Evolutionary conservation across 2,113 vertebrate species (phyloP).

Genomic region (Prionailurus bengalensis): DNA sequence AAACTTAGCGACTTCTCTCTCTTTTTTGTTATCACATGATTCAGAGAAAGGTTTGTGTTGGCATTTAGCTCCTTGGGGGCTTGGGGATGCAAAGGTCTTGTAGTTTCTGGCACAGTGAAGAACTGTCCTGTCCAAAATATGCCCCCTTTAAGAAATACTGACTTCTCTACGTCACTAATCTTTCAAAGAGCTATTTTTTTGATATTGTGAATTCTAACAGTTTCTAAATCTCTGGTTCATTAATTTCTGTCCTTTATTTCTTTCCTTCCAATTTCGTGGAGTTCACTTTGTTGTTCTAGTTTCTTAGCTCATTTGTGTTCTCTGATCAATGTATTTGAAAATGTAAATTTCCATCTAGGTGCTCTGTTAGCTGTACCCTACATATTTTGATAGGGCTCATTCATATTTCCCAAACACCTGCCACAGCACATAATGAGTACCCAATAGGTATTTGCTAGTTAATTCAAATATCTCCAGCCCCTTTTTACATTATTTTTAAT

Average conservation of each 20-base stretch:
- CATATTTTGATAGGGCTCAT: neutral
- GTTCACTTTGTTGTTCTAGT: neutral
- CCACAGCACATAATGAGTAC: neutral
- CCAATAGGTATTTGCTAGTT: neutral
- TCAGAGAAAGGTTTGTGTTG: neutral
- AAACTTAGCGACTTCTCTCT: neutral
- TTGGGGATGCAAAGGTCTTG: neutral
- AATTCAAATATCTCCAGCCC: neutral
- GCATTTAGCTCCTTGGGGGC: neutral
- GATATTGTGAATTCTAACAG: neutral
- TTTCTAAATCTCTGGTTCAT: neutral
- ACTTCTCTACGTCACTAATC: neutral
- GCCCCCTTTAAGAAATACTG: neutral
- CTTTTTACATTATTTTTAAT: neutral
- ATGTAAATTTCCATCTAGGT: neutral
- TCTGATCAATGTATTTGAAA: neutral
- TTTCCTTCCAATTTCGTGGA: neutral
- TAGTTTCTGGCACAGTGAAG: neutral
- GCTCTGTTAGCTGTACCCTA: neutral
- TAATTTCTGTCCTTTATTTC: neutral
- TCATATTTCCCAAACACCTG: neutral
- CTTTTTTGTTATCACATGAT: neutral
- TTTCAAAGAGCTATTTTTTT: neutral
- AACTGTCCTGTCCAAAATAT: neutral
- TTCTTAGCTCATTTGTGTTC: neutral